Base-by-base conservation (phyloP, 2,888 invertebrate genomes). In the Incurvaria masculella region DNA sequence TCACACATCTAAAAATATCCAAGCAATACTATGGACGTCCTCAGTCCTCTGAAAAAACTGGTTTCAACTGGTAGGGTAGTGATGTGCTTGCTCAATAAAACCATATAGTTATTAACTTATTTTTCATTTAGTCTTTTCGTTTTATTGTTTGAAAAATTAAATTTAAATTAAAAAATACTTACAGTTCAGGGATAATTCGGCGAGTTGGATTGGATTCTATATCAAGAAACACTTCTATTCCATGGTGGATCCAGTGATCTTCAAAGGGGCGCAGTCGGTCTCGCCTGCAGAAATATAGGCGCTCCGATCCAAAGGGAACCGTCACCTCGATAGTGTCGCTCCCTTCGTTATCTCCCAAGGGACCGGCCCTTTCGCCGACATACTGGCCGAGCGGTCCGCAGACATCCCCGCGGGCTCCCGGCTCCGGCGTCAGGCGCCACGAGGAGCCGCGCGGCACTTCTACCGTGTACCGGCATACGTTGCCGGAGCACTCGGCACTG, bases 221-320 rank as follows among this genome's bases (percentile, higher is more conserved):
- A 33, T 73, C 66, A 55, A 81, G 60, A 59, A 59, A 71, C 59
- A 80, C 55, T 41, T 70, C 61, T 27, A 58, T 58, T 33, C 82
- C 82, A 60, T 82, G 82, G 59, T 82, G 81, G 52, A 71, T 62
- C 81, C 82, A 82, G 50, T 60, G 61, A 6, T 68, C 69, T 47
- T 62, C 62, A 41, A 68, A 66, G 2, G 68, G 67, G 54, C 54
- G 57, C 42, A 56, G 60, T 50, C 55, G 64, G 53, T 67, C 57
- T 51, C 57, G 67, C 52, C 66, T 60, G 63, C 69, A 79, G 59
- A 70, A 73, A 57, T 60, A 74, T 55, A 70, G 62, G 63, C 62
- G 72, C 10, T 56, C 64, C 27, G 60, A 54, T 4, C 45, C 43
- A 42, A 55, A 51, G 17, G 75, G 74, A 41, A 76, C 57, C 3